Evolutionary conservation across 2,888 invertebrate species (phyloP), one percentile per base, ranked within the genome.

Genomic region (Pyrrhosoma nymphula): DNA sequence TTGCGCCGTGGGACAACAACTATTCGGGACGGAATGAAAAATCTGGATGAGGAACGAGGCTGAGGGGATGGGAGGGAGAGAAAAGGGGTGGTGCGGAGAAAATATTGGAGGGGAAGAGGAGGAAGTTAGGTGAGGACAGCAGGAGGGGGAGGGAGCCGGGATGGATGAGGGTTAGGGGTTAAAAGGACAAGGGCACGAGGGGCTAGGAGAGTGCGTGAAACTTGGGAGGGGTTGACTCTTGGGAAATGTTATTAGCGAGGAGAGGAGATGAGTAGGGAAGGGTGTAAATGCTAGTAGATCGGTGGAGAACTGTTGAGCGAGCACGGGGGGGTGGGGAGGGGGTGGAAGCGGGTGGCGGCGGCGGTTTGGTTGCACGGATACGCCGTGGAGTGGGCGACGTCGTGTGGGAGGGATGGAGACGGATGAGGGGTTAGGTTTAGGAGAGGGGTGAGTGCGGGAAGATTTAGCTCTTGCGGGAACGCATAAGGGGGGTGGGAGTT

Each of bases 201-300:
- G 8, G 47, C 47, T 47, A 18, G 60, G 60, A 60, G 60, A 23
- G 60, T 23, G 60, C 18, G 60, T 69, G 69, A 69, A 69, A 69
- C 69, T 69, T 69, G 69, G 16, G 69, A 35, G 82, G 82, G 35
- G 30, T 82, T 35, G 35, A 35, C 82, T 35, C 82, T 82, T 18
- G 82, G 82, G 82, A 82, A 30, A 82, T 82, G 82, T 82, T 82
- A 82, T 82, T 35, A 82, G 82, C 35, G 82, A 82, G 82, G 35
- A 35, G 82, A 35, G 82, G 82, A 82, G 82, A 30, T 82, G 82
- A 69, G 69, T 69, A 69, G 69, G 69, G 69, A 69, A 69, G 69
- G 69, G 69, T 69, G 69, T 69, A 69, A 69, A 69, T n/a, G 69
- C n/a, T 69, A n/a, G 69, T n/a, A 69, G 69, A 69, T n/a, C 69